Percentiles rank a stretch among this genome's conserved stretches.
These are phyloP conservation scores for Synanthedon myopaeformis DNA, from an alignment of 2,888 invertebrate species.

Conservation along the genomic window DNA sequence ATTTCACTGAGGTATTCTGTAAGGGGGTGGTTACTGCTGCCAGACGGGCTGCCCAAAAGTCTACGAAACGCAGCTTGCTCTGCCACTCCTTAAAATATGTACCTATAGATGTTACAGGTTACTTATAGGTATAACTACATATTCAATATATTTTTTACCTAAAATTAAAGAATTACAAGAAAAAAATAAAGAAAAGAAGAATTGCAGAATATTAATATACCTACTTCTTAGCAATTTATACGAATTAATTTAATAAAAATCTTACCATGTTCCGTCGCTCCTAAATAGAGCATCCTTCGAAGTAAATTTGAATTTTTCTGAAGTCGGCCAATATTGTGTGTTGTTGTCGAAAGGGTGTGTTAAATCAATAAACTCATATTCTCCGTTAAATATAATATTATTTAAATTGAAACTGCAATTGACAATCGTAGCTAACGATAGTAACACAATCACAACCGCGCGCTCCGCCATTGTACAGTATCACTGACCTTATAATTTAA, in stretches of 20 bases:
- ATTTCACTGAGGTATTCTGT: no score
- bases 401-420: conserved; percentile 15
- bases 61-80: no score
- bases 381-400: conserved; percentile 27
- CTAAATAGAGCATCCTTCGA: conserved; percentile 6
- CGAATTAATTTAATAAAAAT: background rate
- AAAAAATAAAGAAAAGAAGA: no score
- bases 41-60: no score
- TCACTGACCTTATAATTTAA: conserved; percentile 16
- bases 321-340: conserved; percentile 9
- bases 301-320: conserved; percentile 8
- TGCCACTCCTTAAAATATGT: no score
- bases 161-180: no score
- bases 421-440: background rate
- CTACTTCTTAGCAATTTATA: background rate
- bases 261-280: conserved; percentile 10
- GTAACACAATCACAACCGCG: conserved; percentile 8
- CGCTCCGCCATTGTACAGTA: background rate
- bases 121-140: no score
- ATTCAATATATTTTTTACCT: no score
- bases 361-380: conserved; percentile 41
- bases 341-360: conserved; percentile 31
- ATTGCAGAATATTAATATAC: no score
- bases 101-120: no score
- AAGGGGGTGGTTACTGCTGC: no score